These are phyloP conservation scores for Bergia sp. DNA, from an alignment of 92 coral and sea anemone genomes.

Conservation along the genomic window DNA sequence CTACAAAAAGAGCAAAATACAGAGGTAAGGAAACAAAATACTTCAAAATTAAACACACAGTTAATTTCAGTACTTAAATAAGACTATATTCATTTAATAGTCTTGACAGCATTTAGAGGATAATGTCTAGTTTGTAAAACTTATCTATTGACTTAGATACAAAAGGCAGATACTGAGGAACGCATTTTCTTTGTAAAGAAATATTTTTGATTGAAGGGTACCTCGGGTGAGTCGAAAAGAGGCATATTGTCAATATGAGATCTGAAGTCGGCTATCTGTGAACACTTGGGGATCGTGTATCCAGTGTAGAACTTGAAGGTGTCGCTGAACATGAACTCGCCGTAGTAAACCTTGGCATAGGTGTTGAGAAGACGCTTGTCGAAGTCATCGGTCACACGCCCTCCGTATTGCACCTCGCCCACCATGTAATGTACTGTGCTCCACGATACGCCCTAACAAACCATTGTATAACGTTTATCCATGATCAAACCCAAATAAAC, in stretches of 20 bases:
- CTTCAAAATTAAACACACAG: too few relatives aligned
- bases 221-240: constrained; percentile 95
- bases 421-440: constrained; percentile 97
- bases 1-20: too few relatives aligned
- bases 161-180: neutral
- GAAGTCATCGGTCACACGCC: constrained; percentile 97
- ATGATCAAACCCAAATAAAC: neutral
- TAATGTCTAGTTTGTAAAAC: too few relatives aligned
- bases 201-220: constrained; percentile 1
- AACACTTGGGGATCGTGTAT: constrained; percentile 85
- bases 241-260: constrained; percentile 94
- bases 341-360: constrained; percentile 92
- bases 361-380: constrained; percentile 97
- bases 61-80: too few relatives aligned
- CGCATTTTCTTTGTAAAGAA: too few relatives aligned
- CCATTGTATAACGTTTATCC: neutral
- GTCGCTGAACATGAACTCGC: constrained; percentile 90
- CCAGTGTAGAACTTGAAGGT: constrained; percentile 96
- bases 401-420: constrained; percentile 99
- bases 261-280: constrained; percentile 87
- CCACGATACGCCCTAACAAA: constrained; percentile 94
- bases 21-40: too few relatives aligned
- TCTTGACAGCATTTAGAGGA: too few relatives aligned
- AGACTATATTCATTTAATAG: too few relatives aligned
- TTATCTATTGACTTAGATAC: neutral